phyloP scores from a whole-genome alignment of 2,113 vertebrate genomes.

The Atractosteus spatula region DNA sequence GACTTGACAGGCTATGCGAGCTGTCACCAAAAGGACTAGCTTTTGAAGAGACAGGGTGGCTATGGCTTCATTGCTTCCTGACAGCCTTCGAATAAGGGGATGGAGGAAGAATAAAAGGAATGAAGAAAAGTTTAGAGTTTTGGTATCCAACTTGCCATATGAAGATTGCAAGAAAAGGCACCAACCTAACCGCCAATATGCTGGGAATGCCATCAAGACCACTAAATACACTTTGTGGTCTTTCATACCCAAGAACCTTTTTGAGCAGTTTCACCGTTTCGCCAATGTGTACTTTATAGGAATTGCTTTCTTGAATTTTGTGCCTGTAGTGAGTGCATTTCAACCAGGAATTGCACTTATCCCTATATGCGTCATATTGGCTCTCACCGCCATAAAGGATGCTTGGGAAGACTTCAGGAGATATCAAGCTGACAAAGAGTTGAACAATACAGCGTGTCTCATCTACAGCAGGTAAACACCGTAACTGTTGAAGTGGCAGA shows the following conservation, averaged over 20 bases:
- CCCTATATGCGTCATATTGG: slow-evolving; percentile 79
- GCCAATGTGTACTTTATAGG: slow-evolving; percentile 89
- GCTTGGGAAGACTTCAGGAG: slow-evolving; percentile 87
- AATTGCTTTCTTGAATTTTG: slow-evolving; percentile 80
- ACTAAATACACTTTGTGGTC: slow-evolving; percentile 82
- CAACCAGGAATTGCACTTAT: slow-evolving; percentile 80
- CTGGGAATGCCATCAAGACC: slow-evolving; percentile 81
- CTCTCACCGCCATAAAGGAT: slow-evolving; percentile 84
- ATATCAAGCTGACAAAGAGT: slow-evolving; percentile 78
- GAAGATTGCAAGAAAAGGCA: slow-evolving; percentile 60
- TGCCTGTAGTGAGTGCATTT: slow-evolving; percentile 84
- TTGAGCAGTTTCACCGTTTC: slow-evolving; percentile 83
- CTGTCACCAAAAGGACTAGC: slow-evolving; percentile 24
- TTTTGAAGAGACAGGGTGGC: slow-evolving; percentile 27
- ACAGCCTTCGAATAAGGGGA: slow-evolving; percentile 49
- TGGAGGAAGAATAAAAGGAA: slow-evolving; percentile 61
- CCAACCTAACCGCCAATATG: slow-evolving; percentile 77
- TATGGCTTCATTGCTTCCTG: slow-evolving; percentile 58
- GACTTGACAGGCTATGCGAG: background rate
- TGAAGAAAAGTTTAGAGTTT: slow-evolving; percentile 63
- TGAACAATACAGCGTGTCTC: slow-evolving; percentile 78
- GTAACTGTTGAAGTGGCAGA: background rate
- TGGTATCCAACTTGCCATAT: slow-evolving; percentile 76
- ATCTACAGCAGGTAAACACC: slow-evolving; percentile 81
- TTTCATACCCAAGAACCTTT: slow-evolving; percentile 86